Evolutionary conservation across 2,888 invertebrate genomes (phyloP).

Genomic region (Willowsia nigromaculata): DNA sequence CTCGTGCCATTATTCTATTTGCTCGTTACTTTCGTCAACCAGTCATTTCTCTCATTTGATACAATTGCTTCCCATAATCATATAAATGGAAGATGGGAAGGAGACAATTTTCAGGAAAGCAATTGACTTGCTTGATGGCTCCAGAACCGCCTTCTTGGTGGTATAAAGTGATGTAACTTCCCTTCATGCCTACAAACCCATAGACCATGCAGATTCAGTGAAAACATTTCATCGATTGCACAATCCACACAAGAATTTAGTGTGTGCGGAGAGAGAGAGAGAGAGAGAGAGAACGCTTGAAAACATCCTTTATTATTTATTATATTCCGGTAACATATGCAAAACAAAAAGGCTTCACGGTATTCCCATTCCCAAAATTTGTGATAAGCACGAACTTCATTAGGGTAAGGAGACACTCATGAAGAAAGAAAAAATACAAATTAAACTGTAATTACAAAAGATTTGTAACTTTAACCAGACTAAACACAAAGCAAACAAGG

Average conservation of each 20-base stretch:
- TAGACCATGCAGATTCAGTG: no score
- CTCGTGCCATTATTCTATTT: not conserved
- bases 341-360: not conserved
- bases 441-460: not conserved
- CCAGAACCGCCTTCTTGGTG: not conserved
- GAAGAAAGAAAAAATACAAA: not conserved
- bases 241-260: not conserved
- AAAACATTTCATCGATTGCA: not conserved
- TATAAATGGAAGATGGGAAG: not conserved
- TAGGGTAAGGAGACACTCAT: not conserved
- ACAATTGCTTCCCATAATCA: not conserved
- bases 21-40: not conserved
- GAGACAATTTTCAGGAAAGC: not conserved
- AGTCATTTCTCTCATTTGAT: not conserved
- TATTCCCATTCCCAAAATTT: not conserved
- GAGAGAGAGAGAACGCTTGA: not conserved
- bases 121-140: not conserved
- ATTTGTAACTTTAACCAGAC: not conserved
- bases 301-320: not conserved
- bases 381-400: slow-evolving; percentile 22
- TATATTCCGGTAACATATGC: not conserved
- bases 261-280: no score
- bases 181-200: not conserved
- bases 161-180: not conserved
- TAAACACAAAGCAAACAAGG: not conserved